A percentile compares a stretch with the other conserved stretches of the same genome.
Conservation (phyloP, 2,888 invertebrate genomes). For the Trypoxylon attenuatum region DNA sequence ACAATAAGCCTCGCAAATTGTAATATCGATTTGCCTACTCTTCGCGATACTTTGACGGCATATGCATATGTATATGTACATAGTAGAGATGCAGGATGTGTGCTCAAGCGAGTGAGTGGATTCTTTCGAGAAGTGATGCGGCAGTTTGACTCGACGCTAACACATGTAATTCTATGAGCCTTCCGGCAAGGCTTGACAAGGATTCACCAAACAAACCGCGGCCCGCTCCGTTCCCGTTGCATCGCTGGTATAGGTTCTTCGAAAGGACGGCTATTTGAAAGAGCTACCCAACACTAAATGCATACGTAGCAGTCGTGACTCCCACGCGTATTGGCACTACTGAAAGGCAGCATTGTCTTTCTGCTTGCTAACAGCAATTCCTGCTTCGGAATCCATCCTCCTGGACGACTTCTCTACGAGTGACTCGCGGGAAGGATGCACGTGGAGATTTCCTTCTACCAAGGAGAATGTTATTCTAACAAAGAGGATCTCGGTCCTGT, state of each 20-base stretch:
- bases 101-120: too few species aligned
- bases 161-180: conserved; percentile 20
- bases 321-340: conserved; percentile 50
- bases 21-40: too few species aligned
- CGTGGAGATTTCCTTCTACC: conserved; percentile 40
- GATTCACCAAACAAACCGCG: conserved; percentile 18
- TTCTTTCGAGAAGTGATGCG: too few species aligned
- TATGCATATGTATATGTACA: too few species aligned
- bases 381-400: conserved; percentile 31
- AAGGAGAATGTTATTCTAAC: conserved; percentile 52
- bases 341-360: conserved; percentile 57
- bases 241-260: conserved; percentile 16
- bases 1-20: too few species aligned
- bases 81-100: too few species aligned
- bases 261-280: conserved; percentile 43
- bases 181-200: conserved; percentile 33
- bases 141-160: conserved; percentile 1
- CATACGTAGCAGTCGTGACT: conserved; percentile 32
- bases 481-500: conserved; percentile 30
- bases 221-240: conserved; percentile 14
- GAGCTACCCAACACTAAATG: conserved; percentile 47
- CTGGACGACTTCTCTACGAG: conserved; percentile 3
- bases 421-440: conserved; percentile 13
- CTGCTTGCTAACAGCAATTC: conserved; percentile 31
- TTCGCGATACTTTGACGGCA: too few species aligned